Evolutionary conservation across 2,113 vertebrate genomes (phyloP).

Genomic region (Polypterus bichir): DNA sequence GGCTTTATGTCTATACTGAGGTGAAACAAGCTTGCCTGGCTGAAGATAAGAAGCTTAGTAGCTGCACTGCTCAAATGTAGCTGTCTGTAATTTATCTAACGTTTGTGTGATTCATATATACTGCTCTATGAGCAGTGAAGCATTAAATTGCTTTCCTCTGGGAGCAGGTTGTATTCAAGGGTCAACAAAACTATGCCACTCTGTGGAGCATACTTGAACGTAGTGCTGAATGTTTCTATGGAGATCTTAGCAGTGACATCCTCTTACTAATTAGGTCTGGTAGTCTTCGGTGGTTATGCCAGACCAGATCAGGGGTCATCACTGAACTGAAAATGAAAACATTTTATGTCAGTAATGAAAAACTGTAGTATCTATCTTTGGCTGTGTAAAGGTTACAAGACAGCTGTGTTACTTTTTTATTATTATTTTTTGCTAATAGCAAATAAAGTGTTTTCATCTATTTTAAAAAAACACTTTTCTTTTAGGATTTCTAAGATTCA

Average conservation of each 20-base stretch:
- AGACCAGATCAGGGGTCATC: slow-evolving; percentile 28
- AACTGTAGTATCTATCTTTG: not conserved
- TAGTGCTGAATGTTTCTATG: slow-evolving; percentile 27
- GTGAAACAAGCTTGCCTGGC: slow-evolving; percentile 41
- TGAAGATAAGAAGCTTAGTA: slow-evolving; percentile 45
- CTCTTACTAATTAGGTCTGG: slow-evolving; percentile 39
- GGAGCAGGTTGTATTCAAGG: slow-evolving; percentile 51
- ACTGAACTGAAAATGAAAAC: slow-evolving; percentile 17
- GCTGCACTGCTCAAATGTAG: slow-evolving; percentile 36
- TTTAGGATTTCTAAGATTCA: no score
- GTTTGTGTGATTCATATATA: slow-evolving; percentile 55
- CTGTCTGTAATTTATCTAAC: slow-evolving; percentile 64
- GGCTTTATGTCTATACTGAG: slow-evolving; percentile 44
- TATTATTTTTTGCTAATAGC: no score
- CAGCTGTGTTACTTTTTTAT: no score
- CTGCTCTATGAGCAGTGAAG: slow-evolving; percentile 49
- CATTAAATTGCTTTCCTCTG: slow-evolving; percentile 75
- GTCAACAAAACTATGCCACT: slow-evolving; percentile 36
- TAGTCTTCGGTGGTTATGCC: slow-evolving; percentile 23
- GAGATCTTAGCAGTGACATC: slow-evolving; percentile 39
- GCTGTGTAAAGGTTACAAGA: no score
- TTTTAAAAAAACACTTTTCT: no score
- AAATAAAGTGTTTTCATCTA: no score
- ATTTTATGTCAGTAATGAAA: slow-evolving; percentile 2
- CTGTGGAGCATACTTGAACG: slow-evolving; percentile 19